These are phyloP conservation scores for Didymodactylos carnosus DNA, from an alignment of 2,888 invertebrate genomes.

Conservation along the genomic window DNA sequence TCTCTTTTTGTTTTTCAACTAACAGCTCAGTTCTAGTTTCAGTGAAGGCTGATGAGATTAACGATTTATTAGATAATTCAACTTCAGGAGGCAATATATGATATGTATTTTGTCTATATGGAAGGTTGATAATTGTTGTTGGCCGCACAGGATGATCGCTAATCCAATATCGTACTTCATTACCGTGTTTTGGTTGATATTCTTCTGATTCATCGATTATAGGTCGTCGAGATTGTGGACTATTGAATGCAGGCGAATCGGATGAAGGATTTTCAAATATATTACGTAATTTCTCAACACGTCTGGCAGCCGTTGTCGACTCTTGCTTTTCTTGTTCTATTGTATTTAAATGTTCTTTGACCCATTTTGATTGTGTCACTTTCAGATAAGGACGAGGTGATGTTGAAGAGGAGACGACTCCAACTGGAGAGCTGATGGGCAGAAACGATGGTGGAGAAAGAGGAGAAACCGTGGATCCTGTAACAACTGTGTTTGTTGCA, in stretches of 20 bases:
- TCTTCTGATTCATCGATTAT: neutral
- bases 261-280: neutral
- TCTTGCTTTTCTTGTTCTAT: neutral
- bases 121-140: neutral
- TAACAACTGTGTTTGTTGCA: no score
- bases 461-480: no score
- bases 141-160: neutral
- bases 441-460: no score
- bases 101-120: neutral
- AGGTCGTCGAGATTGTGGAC: neutral
- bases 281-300: neutral
- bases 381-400: no score
- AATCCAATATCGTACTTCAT: neutral
- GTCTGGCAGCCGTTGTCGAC: neutral
- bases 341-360: neutral
- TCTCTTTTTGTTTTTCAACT: no score
- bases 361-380: neutral
- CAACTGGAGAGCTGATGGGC: no score
- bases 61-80: neutral
- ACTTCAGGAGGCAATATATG: neutral
- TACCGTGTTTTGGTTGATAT: neutral
- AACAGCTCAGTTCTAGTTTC: no score
- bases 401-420: no score
- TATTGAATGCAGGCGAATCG: neutral
- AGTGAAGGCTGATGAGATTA: no score